Conservation (phyloP, 1,140 invertebrate genomes). For the Homarus americanus region DNA sequence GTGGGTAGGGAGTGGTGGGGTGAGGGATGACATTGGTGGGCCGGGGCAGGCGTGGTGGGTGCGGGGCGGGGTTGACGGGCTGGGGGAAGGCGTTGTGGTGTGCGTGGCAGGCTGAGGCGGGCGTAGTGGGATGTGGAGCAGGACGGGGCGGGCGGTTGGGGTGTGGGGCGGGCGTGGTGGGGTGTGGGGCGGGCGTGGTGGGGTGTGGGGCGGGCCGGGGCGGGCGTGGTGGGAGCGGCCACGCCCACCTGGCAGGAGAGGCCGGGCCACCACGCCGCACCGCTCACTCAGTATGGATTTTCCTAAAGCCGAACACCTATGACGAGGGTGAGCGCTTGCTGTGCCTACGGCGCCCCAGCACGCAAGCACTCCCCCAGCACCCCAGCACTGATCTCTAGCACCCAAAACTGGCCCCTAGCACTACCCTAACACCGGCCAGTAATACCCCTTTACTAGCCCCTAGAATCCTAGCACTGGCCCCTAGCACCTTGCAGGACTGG, state of each 20-base stretch:
- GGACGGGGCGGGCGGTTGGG: not conserved
- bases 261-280: conserved; percentile 53
- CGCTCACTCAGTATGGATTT: conserved; percentile 64
- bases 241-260: conserved; percentile 57
- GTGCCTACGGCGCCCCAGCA: conserved; percentile 55
- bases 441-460: too few species aligned
- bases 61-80: too few species aligned
- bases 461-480: not conserved
- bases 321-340: conserved; percentile 27
- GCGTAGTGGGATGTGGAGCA: not conserved
- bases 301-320: conserved; percentile 68
- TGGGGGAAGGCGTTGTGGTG: not conserved
- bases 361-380: conserved; percentile 54
- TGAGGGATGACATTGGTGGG: not conserved
- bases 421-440: not conserved
- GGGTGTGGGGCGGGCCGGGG: conserved; percentile 24
- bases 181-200: conserved; percentile 19
- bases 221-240: conserved; percentile 58
- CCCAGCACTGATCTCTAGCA: not conserved
- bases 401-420: conserved; percentile 6
- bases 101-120: not conserved
- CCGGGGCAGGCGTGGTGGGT: not conserved
- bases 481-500: too few species aligned
- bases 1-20: not conserved
- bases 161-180: conserved; percentile 3